A percentile compares a stretch with the other conserved stretches of the same genome.
Conservation (phyloP, 1,140 invertebrate species). For the Anoplophora glabripennis region DNA sequence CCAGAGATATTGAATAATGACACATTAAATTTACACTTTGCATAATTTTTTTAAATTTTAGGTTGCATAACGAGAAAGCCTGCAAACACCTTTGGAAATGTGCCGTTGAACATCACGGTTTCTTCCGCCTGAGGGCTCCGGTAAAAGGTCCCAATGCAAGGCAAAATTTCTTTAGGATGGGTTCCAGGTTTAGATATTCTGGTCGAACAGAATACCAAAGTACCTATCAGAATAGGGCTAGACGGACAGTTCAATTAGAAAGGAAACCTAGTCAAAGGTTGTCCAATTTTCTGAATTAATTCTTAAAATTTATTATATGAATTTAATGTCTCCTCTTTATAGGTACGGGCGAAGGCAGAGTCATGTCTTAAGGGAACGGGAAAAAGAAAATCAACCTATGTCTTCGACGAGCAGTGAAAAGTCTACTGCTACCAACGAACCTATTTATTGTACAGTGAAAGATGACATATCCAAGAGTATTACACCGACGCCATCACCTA, state of each 20-base stretch:
- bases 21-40: not conserved
- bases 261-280: constrained; percentile 91
- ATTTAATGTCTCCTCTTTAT: constrained; percentile 60
- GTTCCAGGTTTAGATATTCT: constrained; percentile 91
- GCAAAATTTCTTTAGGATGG: constrained; percentile 97
- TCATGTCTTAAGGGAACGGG: constrained; percentile 65
- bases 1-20: too few relatives aligned
- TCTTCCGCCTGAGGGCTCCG: constrained; percentile 90
- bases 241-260: constrained; percentile 92
- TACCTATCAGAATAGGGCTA: constrained; percentile 80
- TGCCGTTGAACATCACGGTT: constrained; percentile 98
- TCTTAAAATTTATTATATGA: constrained; percentile 44
- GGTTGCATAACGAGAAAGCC: constrained; percentile 92
- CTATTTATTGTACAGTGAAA: constrained; percentile 42
- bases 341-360: constrained; percentile 79
- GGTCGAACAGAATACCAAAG: constrained; percentile 96
- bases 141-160: constrained; percentile 83
- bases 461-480: constrained; percentile 41
- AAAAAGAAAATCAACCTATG: constrained; percentile 49
- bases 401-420: constrained; percentile 41
- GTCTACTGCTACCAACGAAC: constrained; percentile 39
- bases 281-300: too few relatives aligned
- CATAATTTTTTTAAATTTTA: constrained; percentile 43
- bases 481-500: constrained; percentile 28
- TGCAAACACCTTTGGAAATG: constrained; percentile 99